Conservation (phyloP, 2,888 invertebrate species). For the Chironomus tentans region DNA sequence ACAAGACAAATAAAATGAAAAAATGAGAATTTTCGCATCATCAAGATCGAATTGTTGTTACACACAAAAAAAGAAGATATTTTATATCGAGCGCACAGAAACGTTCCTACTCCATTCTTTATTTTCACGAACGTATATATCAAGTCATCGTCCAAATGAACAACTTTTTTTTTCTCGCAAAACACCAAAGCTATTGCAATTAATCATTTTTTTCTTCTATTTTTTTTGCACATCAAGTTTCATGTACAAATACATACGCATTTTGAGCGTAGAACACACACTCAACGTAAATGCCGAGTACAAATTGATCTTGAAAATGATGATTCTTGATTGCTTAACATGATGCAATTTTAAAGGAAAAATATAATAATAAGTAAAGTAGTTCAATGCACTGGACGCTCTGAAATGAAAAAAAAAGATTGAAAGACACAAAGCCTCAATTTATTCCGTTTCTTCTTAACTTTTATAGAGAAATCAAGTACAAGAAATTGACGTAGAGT, state of each 20-base stretch:
- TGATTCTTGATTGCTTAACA: constrained; percentile 14
- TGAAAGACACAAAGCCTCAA: background rate
- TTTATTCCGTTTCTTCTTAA: background rate
- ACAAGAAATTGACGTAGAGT: background rate
- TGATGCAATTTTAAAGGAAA: constrained; percentile 6
- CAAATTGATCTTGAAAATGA: constrained; percentile 19
- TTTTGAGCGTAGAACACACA: background rate
- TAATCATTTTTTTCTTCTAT: constrained; percentile 20
- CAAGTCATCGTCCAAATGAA: constrained; percentile 6
- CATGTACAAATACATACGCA: background rate
- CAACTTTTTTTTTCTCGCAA: constrained; percentile 16
- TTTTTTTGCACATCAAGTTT: background rate
- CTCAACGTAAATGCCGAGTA: background rate
- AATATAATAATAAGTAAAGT: constrained; percentile 1
- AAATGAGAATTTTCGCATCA: constrained; percentile 13
- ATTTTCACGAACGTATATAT: background rate
- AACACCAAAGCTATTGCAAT: background rate
- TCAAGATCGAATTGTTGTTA: background rate
- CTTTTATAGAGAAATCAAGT: background rate
- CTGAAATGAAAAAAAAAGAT: background rate
- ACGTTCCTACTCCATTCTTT: background rate
- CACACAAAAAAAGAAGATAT: constrained; percentile 5
- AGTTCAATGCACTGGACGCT: constrained; percentile 11
- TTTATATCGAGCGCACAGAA: background rate
- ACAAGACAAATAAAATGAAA: constrained; percentile 1